Conservation (phyloP, 2,797 vertebrate species). For the Pteropus rufus region DNA sequence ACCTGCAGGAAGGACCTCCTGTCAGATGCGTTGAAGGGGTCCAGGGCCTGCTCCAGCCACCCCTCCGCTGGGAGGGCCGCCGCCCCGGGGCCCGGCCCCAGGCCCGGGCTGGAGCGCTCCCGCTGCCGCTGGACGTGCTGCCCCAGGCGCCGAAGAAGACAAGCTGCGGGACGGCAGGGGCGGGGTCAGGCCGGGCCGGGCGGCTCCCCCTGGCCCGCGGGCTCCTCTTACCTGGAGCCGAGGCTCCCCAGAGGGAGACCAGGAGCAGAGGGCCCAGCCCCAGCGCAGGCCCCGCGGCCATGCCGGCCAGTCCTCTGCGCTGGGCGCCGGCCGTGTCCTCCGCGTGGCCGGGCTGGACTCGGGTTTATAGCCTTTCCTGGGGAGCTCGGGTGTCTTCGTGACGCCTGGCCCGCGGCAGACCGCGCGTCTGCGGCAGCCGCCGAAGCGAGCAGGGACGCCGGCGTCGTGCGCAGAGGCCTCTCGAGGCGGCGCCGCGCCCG, state of each 20-base stretch:
- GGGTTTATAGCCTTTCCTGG: not conserved
- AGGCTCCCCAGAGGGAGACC: not conserved
- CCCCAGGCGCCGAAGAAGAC: slow-evolving; percentile 67
- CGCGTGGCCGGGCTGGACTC: not conserved
- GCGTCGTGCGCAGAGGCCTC: not conserved
- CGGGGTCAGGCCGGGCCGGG: not conserved
- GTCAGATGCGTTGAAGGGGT: slow-evolving; percentile 85
- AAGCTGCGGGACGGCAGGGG: slow-evolving; percentile 24
- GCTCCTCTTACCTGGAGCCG: not conserved
- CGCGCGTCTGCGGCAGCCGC: slow-evolving; percentile 55
- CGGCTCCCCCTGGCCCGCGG: not conserved
- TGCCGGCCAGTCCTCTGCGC: not conserved
- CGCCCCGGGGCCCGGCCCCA: rapidly evolving
- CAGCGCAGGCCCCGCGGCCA: rapidly evolving
- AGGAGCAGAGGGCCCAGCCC: slow-evolving; percentile 41
- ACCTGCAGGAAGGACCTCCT: slow-evolving; percentile 86
- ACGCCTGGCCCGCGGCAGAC: not conserved
- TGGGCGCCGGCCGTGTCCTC: too few species aligned
- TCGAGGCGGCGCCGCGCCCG: not conserved
- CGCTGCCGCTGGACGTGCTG: slow-evolving; percentile 40
- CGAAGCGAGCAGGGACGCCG: slow-evolving; percentile 20
- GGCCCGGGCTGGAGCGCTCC: not conserved
- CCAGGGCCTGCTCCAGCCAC: slow-evolving; percentile 82
- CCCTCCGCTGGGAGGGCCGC: not conserved
- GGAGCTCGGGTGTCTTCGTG: not conserved